Conservation (phyloP, 2,113 vertebrate genomes). For the Gorsachius goisagi region DNA sequence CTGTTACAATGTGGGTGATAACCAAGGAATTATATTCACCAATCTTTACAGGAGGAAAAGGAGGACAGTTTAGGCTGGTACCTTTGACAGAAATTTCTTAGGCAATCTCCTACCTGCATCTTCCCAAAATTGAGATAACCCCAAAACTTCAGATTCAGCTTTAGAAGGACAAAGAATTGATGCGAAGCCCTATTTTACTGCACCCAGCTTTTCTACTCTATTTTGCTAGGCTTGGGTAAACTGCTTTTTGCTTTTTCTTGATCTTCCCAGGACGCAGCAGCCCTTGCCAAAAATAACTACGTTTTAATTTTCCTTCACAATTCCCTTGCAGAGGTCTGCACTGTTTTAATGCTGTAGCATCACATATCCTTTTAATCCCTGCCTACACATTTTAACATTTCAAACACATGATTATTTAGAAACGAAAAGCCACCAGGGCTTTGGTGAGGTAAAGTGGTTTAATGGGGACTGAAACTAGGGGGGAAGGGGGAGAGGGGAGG, state of each 20-base stretch:
- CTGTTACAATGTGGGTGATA: not conserved
- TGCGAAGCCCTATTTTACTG: not conserved
- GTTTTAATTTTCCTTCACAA: slow-evolving; percentile 40
- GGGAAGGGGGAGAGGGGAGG: not conserved
- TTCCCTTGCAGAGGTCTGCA: slow-evolving; percentile 31
- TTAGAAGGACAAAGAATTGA: not conserved
- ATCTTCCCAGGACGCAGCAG: slow-evolving; percentile 1
- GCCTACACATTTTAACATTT: slow-evolving; percentile 53
- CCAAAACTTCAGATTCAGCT: not conserved
- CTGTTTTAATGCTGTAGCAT: slow-evolving; percentile 32
- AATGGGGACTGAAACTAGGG: not conserved
- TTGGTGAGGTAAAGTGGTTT: slow-evolving; percentile 19
- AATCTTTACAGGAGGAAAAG: not conserved
- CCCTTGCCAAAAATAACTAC: slow-evolving; percentile 22
- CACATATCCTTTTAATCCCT: slow-evolving; percentile 28
- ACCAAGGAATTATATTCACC: not conserved
- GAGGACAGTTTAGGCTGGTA: not conserved
- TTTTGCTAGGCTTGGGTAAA: not conserved
- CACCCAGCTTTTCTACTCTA: not conserved
- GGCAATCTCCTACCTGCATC: not conserved
- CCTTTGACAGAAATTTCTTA: not conserved
- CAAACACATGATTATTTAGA: slow-evolving; percentile 52
- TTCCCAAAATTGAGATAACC: not conserved
- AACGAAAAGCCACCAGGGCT: slow-evolving; percentile 11
- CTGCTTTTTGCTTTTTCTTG: slow-evolving; percentile 12